A percentile compares a stretch with the other conserved stretches of the same genome.
Evolutionary conservation across 2,888 invertebrate species (phyloP).

Genomic region (Sinotaia quadrata): DNA sequence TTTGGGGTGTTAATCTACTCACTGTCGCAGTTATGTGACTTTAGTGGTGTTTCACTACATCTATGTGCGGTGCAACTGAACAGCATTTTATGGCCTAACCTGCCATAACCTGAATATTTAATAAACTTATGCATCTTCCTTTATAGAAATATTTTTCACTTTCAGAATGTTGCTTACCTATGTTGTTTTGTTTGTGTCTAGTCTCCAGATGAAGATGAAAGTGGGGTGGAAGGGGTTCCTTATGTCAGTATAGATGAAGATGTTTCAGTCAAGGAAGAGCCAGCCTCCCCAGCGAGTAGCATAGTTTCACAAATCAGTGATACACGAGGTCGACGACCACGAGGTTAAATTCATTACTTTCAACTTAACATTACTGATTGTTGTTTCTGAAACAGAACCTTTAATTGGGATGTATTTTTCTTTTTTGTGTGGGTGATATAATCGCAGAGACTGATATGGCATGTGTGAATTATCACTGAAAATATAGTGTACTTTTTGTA

Average conservation of each 20-base stretch:
- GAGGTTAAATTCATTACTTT: constrained; percentile 20
- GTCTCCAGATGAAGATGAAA: constrained; percentile 33
- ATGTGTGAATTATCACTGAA: background rate
- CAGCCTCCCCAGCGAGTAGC: constrained; percentile 66
- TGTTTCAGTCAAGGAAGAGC: constrained; percentile 54
- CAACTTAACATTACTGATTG: too few species aligned
- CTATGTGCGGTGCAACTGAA: too few species aligned
- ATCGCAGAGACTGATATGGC: background rate
- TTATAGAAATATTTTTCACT: too few species aligned
- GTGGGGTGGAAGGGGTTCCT: constrained; percentile 1
- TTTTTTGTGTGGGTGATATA: background rate
- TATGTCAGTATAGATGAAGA: constrained; percentile 50
- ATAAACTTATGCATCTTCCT: too few species aligned
- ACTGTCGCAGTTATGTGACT: too few species aligned
- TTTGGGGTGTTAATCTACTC: too few species aligned
- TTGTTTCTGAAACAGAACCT: background rate
- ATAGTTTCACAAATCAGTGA: constrained; percentile 67
- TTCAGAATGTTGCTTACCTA: too few species aligned
- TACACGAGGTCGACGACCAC: constrained; percentile 44
- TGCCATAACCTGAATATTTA: too few species aligned
- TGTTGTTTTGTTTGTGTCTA: too few species aligned
- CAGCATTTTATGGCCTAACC: too few species aligned
- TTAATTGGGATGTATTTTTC: background rate
- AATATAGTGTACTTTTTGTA: too few species aligned
- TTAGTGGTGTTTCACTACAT: too few species aligned